phyloP scores from a whole-genome alignment of 2,797 vertebrate genomes.

The Graptemys geographica region DNA sequence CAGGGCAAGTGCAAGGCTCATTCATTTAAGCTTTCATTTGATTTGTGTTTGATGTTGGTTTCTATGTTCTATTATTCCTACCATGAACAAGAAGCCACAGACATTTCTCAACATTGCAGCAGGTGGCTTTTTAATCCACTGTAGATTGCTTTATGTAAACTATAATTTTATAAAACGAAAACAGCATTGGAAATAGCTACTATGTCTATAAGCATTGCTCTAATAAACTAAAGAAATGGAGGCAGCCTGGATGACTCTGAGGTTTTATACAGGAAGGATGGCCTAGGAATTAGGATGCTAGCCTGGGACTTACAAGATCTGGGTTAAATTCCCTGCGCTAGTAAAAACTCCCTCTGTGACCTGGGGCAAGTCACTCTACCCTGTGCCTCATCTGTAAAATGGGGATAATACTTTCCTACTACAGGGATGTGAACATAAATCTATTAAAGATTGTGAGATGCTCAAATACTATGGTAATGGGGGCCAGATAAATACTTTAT shows the following conservation, averaged over 20 bases:
- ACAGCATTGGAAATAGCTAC: too few relatives aligned
- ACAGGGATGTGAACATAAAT: background rate
- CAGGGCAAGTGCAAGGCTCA: background rate
- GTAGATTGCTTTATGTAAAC: background rate
- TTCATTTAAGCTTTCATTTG: background rate
- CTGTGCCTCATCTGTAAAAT: background rate
- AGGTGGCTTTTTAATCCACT: background rate
- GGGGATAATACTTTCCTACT: background rate
- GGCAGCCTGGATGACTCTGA: background rate
- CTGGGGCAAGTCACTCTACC: background rate
- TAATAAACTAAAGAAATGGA: background rate
- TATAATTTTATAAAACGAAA: background rate
- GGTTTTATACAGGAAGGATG: background rate
- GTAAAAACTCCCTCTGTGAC: background rate
- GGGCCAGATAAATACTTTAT: background rate
- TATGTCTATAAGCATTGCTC: too few relatives aligned
- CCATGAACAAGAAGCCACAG: background rate
- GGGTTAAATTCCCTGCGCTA: background rate
- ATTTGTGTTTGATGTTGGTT: background rate
- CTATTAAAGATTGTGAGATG: background rate
- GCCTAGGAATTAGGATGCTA: background rate
- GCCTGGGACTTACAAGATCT: accelerated
- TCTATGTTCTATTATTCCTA: background rate
- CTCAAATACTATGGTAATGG: background rate
- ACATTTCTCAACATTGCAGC: background rate